Conservation (phyloP, 2,888 invertebrate species). For the Sinopyrophorus schimmeli region DNA sequence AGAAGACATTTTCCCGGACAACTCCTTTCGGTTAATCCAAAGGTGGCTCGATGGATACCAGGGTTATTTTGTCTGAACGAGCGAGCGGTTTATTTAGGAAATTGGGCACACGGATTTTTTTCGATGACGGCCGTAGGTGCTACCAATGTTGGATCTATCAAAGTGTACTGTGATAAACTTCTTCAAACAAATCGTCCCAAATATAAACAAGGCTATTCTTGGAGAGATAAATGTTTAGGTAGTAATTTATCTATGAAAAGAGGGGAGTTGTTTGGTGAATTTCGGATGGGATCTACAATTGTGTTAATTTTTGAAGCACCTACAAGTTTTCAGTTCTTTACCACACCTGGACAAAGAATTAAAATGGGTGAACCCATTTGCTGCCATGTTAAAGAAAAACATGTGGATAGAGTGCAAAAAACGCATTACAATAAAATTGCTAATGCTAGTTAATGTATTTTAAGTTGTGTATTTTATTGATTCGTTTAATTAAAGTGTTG, state of each 20-base stretch:
- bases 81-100: slow-evolving; percentile 86
- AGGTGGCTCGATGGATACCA: slow-evolving; percentile 83
- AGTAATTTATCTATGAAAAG: slow-evolving; percentile 59
- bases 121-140: slow-evolving; percentile 95
- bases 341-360: slow-evolving; percentile 67
- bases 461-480: too few species aligned
- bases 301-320: slow-evolving; percentile 97
- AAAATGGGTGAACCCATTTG: slow-evolving; percentile 65
- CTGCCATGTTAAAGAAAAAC: slow-evolving; percentile 37
- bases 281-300: slow-evolving; percentile 96
- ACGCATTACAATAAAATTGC: slow-evolving; percentile 18
- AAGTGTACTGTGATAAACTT: slow-evolving; percentile 82
- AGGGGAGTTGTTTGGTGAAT: slow-evolving; percentile 93
- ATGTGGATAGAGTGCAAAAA: slow-evolving; percentile 41
- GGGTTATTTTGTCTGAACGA: slow-evolving; percentile 94
- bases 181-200: slow-evolving; percentile 71
- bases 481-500: too few species aligned
- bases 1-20: slow-evolving; percentile 92
- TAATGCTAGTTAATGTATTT: slow-evolving; percentile 36
- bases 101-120: slow-evolving; percentile 95
- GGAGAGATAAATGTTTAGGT: slow-evolving; percentile 46
- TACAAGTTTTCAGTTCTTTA: slow-evolving; percentile 73
- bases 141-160: slow-evolving; percentile 96
- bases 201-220: slow-evolving; percentile 36
- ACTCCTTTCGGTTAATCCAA: slow-evolving; percentile 90